Base-by-base conservation (phyloP, 2,888 invertebrate species). In the Polydrusus tereticollis region DNA sequence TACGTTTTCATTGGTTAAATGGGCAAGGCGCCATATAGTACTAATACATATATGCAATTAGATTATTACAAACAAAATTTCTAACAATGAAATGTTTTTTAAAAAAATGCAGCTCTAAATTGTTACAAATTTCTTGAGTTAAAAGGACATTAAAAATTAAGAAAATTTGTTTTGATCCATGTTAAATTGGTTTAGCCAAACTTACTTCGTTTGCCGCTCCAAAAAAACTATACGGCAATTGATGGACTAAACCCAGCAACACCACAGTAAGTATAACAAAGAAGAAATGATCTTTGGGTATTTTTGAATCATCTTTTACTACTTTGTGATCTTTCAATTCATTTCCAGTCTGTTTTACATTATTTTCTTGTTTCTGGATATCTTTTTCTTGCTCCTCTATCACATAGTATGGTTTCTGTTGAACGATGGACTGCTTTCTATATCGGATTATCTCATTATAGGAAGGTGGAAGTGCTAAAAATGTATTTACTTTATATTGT, bases 181-280 rank as follows among this genome's bases (percentile, higher is more conserved):
- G n/a, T n/a, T n/a, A n/a, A n/a, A n/a, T n/a, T n/a, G n/a, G n/a
- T n/a, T n/a, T 12, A 36, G 12, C 1, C 7, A 12, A 20, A 29
- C 52, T 29, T 68, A 78, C 78, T 59, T 77, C 74, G 62, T 75
- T 77, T 5, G 77, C 78, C 21, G 75, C 75, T 4, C 74, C 67
- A 29, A 78, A 76, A 41, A 72, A 78, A 16, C 75, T 64, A 12
- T 72, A 66, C 38, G 77, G 77, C 26, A 78, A 47, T 36, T 76
- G 59, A 59, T 77, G 76, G 45, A 78, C 73, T 26, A 78, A 70
- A 21, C 78, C 78, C 57, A 77, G 72, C 10, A 78, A 21, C 29
- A 70, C 16, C 38, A 77, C 74, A 7, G 76, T 16, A 6, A 71
- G 59, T 21, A 75, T 72, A 1, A 77, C 74, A 14, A 76, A 29